Conservation (phyloP, 2,113 vertebrate species). For the Ceyx margarethae region DNA sequence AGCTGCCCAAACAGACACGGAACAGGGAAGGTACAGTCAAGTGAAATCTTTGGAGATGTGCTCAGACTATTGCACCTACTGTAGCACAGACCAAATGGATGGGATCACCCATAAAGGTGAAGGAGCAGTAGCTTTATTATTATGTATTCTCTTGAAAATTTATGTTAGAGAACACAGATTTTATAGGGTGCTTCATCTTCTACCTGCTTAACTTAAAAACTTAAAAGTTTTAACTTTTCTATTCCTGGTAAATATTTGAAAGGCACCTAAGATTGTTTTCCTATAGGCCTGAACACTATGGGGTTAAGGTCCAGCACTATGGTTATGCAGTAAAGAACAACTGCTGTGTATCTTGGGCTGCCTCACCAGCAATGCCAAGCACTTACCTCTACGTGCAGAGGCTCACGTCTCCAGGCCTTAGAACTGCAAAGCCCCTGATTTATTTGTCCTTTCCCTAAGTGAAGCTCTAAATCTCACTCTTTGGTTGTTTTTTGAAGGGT, state of each 20-base stretch:
- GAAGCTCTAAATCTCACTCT: neutral
- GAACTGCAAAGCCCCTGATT: neutral
- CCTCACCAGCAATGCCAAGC: too few relatives aligned
- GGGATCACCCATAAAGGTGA: neutral
- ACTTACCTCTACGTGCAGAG: too few relatives aligned
- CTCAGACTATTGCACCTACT: neutral
- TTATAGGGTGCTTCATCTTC: neutral
- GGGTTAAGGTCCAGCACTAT: neutral
- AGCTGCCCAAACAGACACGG: neutral
- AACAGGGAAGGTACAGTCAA: neutral
- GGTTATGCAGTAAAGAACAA: fast-evolving
- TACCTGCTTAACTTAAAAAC: neutral
- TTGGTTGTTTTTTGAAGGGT: neutral
- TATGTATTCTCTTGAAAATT: neutral
- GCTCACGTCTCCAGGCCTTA: too few relatives aligned
- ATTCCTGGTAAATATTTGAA: neutral
- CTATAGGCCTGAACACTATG: neutral
- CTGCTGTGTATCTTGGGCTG: too few relatives aligned
- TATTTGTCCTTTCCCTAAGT: neutral
- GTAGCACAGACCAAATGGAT: neutral
- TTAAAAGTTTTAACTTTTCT: neutral
- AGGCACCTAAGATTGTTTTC: neutral
- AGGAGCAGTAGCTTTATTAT: neutral
- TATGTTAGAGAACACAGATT: neutral
- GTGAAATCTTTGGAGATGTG: neutral